These are phyloP conservation scores for Tupaia chinensis DNA, from an alignment of 2,113 vertebrate species.

Conservation along the genomic window DNA sequence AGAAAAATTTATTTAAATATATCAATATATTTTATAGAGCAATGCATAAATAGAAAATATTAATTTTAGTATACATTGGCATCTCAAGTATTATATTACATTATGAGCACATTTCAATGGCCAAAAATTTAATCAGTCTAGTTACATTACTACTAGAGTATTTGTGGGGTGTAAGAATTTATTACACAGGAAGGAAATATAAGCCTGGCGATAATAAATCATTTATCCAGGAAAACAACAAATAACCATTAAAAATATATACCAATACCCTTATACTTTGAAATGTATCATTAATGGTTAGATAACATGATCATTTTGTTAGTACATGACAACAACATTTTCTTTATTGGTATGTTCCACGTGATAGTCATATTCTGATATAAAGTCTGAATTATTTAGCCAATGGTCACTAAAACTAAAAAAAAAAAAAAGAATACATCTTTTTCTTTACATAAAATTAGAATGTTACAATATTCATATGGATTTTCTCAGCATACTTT, in stretches of 20 bases:
- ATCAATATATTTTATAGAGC: neutral
- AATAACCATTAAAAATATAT: neutral
- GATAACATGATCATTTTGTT: neutral
- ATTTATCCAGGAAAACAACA: neutral
- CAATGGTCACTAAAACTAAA: neutral
- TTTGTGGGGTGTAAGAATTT: neutral
- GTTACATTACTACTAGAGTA: neutral
- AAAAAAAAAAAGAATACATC: neutral
- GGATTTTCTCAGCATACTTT: neutral
- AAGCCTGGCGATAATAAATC: neutral
- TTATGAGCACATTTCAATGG: neutral
- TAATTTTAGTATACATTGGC: neutral
- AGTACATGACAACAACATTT: neutral
- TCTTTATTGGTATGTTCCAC: neutral
- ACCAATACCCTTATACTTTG: neutral
- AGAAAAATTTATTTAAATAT: neutral
- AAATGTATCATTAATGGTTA: slow-evolving; percentile 9
- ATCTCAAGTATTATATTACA: neutral
- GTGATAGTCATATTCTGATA: neutral
- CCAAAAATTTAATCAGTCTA: neutral
- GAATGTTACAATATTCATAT: neutral
- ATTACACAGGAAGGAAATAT: neutral
- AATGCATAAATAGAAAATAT: neutral
- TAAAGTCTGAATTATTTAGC: neutral
- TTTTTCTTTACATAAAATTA: neutral